Conservation (phyloP, 2,888 invertebrate species). For the Calliphora vomitoria region DNA sequence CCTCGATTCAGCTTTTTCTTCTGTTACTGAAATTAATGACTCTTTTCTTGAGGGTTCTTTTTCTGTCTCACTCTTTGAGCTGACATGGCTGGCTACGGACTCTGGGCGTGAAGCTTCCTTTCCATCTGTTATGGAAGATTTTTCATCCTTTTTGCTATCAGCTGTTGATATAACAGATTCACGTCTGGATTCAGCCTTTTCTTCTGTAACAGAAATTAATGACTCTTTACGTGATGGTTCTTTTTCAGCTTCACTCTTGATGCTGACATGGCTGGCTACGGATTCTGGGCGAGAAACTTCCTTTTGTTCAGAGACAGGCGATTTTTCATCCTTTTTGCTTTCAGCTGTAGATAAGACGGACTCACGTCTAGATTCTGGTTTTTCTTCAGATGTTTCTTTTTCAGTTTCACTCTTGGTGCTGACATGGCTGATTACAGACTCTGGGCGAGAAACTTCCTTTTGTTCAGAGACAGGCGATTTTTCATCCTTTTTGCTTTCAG, state of each 20-base stretch:
- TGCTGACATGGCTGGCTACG: conserved; percentile 51
- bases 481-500: conserved; percentile 58
- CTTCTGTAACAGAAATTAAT: no score
- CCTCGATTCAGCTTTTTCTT: conserved; percentile 53
- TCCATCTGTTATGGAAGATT: conserved; percentile 36
- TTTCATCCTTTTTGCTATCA: conserved; percentile 63
- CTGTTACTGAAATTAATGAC: conserved; percentile 12
- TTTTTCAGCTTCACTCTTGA: conserved; percentile 62
- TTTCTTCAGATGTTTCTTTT: conserved; percentile 50
- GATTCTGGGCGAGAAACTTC: conserved; percentile 61
- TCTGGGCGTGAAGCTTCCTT: conserved; percentile 48
- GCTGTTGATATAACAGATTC: conserved; percentile 69
- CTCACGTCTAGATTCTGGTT: conserved; percentile 40
- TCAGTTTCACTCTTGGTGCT: conserved; percentile 8
- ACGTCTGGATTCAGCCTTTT: conserved; percentile 42
- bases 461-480: conserved; percentile 62
- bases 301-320: conserved; percentile 42
- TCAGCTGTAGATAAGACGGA: conserved; percentile 68
- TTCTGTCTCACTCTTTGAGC: conserved; percentile 24
- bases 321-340: conserved; percentile 60
- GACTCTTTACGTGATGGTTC: no score
- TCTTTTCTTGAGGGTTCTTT: conserved; percentile 38
- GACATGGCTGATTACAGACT: conserved; percentile 64
- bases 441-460: conserved; percentile 79
- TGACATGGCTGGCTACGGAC: conserved; percentile 64